Percentiles rank a stretch among this genome's conserved stretches.
phyloP scores from a whole-genome alignment of 2,888 invertebrate species.

The Eutolmus rufibarbis region DNA sequence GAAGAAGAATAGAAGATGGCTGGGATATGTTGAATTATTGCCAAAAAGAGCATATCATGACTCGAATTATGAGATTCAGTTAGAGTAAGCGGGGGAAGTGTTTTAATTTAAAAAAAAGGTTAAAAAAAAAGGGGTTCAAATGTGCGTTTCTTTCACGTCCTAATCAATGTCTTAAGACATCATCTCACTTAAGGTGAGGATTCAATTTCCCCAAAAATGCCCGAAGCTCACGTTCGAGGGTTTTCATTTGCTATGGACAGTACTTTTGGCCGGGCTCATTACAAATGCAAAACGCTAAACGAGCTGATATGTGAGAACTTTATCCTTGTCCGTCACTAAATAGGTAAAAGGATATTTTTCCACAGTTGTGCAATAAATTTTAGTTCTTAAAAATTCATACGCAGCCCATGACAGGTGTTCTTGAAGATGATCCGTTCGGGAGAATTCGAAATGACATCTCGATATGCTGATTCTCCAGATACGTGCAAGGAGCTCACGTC shows the following conservation, averaged over 20 bases:
- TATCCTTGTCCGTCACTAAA: constrained; percentile 40
- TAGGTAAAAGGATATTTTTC: constrained; percentile 32
- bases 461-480: constrained; percentile 37
- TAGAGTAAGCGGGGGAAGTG: background rate
- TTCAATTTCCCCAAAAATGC: background rate
- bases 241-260: constrained; percentile 22
- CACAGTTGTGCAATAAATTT: constrained; percentile 28
- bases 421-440: constrained; percentile 26
- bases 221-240: background rate
- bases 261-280: background rate
- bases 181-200: background rate
- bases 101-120: background rate
- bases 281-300: constrained; percentile 22
- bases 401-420: constrained; percentile 38
- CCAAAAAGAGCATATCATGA: constrained; percentile 16
- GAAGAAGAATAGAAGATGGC: background rate
- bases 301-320: constrained; percentile 25
- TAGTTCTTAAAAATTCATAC: constrained; percentile 24
- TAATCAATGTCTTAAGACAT: background rate
- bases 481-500: constrained; percentile 1
- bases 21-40: constrained; percentile 8
- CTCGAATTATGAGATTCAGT: background rate
- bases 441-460: constrained; percentile 45
- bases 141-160: background rate
- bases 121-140: background rate